These are phyloP conservation scores for Mola mola DNA, from an alignment of 2,113 vertebrate species.

Conservation along the genomic window DNA sequence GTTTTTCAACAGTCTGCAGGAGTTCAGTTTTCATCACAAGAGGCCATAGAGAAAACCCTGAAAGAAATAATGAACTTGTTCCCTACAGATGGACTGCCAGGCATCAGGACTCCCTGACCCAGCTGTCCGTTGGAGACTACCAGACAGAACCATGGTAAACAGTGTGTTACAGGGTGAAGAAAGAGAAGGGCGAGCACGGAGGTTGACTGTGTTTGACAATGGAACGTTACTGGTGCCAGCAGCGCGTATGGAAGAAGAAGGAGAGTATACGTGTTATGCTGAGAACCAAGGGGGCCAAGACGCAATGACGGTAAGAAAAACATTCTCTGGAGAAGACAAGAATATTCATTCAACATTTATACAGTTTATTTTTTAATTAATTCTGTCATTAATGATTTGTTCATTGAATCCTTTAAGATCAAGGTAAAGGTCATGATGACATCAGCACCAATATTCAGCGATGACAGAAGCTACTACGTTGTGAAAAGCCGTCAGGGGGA, in stretches of 20 bases:
- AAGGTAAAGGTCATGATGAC: constrained; percentile 88
- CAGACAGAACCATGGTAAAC: constrained; percentile 91
- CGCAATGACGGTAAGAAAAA: constrained; percentile 85
- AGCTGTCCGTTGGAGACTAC: constrained; percentile 90
- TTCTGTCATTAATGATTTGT: neutral
- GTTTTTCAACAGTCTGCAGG: no score
- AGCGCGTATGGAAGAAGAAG: constrained; percentile 86
- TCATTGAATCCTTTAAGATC: constrained; percentile 67
- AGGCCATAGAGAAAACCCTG: neutral
- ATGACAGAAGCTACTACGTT: constrained; percentile 65
- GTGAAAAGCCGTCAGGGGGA: constrained; percentile 84
- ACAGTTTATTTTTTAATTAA: neutral
- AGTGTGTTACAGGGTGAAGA: constrained; percentile 84
- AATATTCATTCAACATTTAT: neutral
- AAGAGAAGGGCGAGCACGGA: constrained; percentile 75
- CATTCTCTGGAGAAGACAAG: neutral
- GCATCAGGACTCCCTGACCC: constrained; percentile 92
- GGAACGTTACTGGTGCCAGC: constrained; percentile 91
- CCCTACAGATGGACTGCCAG: constrained; percentile 87
- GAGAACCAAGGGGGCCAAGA: constrained; percentile 92
- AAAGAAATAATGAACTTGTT: constrained; percentile 1
- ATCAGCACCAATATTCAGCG: constrained; percentile 78
- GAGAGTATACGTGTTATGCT: constrained; percentile 92
- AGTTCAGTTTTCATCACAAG: neutral
- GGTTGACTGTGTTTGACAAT: constrained; percentile 90